Base-by-base conservation (phyloP, 1,140 invertebrate species). In the Periplaneta americana region DNA sequence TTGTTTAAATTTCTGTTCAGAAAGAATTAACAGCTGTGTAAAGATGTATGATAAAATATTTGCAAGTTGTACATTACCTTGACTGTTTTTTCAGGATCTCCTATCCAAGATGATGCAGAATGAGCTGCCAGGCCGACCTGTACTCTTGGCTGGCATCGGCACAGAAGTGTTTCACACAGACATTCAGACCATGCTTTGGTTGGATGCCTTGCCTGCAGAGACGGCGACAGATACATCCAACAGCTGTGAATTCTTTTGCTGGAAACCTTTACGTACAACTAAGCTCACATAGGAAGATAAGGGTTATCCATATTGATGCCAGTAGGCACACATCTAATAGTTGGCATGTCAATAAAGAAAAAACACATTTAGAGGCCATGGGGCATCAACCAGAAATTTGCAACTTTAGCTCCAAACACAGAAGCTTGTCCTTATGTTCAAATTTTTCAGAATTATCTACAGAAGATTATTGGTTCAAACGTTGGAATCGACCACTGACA, bases 391-490 rank as follows among this genome's bases (percentile, higher is more conserved):
- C 28, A 37, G 34, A 37, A 22, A 28, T 11, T 15, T 11, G 33
- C 33, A n/a, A 34, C 28, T 22, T 31, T 13, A 28, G 8, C 33
- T 48, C 33, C 79, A 74, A 74, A 28, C 34, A 48, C 3, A 48
- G 57, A 80, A 32, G 28, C 6, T 34, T 66, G 11, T 80, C 79
- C 10, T 18, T 80, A 31, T 8, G 31, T 39, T 80, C 79, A 10
- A 66, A 39, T 32, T 1, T 15, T 80, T 80, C 79, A 57, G 66
- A 80, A 31, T 6, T 80, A 34, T 80, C 79, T 22, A 22, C 37
- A n/a, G 79, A 80, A 18, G 79, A 80, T 32, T 80, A 80, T 34
- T 80, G 79, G 79, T 80, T 80, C 48, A 80, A 36, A 74, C 79
- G 79, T 28, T 80, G 79, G 79, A 80, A 48, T 74, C 48, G 48